Percentiles rank a stretch among this genome's conserved stretches.
Conservation (phyloP, 30 jellyfish, hydroid and myxozoan species). For the Hydra vulgaris region DNA sequence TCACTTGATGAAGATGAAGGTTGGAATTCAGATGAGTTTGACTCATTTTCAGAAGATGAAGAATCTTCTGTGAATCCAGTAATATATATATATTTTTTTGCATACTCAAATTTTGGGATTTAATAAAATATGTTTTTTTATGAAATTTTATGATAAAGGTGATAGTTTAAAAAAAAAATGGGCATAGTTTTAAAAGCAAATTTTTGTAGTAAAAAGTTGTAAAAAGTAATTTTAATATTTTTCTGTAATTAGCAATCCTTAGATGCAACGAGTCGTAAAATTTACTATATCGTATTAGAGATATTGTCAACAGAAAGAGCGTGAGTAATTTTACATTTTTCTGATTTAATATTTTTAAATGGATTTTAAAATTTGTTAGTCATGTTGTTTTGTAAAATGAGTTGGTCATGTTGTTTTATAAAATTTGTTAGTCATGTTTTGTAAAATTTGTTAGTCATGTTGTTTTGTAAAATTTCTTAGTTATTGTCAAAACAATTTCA, state of each 20-base stretch:
- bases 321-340: constrained; percentile 32
- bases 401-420: too few relatives aligned
- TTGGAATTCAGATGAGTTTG: constrained; percentile 95
- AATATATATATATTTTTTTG: neutral
- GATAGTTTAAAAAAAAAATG: too few relatives aligned
- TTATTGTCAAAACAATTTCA: too few relatives aligned
- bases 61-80: neutral
- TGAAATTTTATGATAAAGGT: too few relatives aligned
- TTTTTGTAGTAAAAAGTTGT: neutral
- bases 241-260: constrained; percentile 29
- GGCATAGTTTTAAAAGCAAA: neutral
- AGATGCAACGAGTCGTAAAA: constrained; percentile 54
- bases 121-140: too few relatives aligned
- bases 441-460: too few relatives aligned
- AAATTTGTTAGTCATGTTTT: too few relatives aligned
- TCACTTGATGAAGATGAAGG: constrained; percentile 37
- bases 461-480: too few relatives aligned
- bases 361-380: too few relatives aligned
- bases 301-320: constrained; percentile 93
- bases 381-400: too few relatives aligned
- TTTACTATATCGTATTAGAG: constrained; percentile 74
- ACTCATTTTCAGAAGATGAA: constrained; percentile 52
- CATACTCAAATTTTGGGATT: neutral
- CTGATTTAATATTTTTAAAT: neutral
- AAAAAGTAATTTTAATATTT: neutral